A percentile compares a stretch with the other conserved stretches of the same genome.
Conservation (phyloP, 2,113 vertebrate species). For the Microtus montanus region DNA sequence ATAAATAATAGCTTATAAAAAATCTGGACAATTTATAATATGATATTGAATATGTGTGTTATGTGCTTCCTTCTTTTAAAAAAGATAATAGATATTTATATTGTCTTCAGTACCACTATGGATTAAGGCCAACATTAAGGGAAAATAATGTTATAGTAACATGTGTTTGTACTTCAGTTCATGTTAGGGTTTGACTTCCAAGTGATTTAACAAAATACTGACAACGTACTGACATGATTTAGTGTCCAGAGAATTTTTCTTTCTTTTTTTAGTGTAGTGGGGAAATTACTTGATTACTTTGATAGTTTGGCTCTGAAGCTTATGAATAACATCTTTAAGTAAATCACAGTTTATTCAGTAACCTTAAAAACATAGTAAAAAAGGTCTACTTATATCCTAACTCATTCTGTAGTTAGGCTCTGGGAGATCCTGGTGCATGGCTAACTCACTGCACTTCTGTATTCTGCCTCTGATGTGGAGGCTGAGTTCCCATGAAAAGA, state of each 20-base stretch:
- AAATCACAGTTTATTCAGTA: not conserved
- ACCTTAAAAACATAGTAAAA: not conserved
- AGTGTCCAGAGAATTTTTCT: not conserved
- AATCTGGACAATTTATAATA: not conserved
- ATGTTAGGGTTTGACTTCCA: slow-evolving; percentile 14
- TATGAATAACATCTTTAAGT: not conserved
- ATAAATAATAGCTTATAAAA: slow-evolving; percentile 14
- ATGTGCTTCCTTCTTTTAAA: not conserved
- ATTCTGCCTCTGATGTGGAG: not conserved
- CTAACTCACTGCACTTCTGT: not conserved
- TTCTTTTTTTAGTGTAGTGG: not conserved
- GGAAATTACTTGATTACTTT: slow-evolving; percentile 33
- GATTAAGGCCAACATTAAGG: slow-evolving; percentile 46
- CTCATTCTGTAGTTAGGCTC: not conserved
- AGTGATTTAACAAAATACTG: not conserved
- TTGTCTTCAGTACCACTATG: not conserved
- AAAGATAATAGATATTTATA: slow-evolving; percentile 37
- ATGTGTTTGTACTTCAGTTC: slow-evolving; percentile 20
- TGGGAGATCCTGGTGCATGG: not conserved
- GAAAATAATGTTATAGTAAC: slow-evolving; percentile 6
- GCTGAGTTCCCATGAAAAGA: not conserved
- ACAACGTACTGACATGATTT: not conserved
- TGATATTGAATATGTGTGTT: not conserved
- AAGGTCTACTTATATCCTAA: not conserved
- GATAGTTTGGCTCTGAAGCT: not conserved